A percentile compares a stretch with the other conserved stretches of the same genome.
Conservation (phyloP, 2,888 invertebrate genomes). For the Luffia ferchaultella region DNA sequence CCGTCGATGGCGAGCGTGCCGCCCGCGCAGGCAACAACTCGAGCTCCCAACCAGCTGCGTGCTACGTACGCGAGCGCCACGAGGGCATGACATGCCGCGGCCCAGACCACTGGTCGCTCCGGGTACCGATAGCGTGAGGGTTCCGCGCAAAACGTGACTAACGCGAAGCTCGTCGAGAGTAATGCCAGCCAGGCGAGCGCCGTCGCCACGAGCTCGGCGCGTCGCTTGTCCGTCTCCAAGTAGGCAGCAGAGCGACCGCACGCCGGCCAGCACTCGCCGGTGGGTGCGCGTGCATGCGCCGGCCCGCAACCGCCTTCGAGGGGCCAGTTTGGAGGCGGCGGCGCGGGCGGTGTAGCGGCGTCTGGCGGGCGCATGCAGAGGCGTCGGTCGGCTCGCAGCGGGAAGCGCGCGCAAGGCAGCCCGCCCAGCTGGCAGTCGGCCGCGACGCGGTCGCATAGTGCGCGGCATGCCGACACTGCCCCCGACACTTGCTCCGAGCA, state of each 20-base stretch:
- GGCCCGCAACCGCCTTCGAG: slow-evolving; percentile 65
- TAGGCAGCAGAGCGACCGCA: slow-evolving; percentile 76
- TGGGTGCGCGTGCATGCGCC: slow-evolving; percentile 64
- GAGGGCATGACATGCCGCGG: slow-evolving; percentile 86
- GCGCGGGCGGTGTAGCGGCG: slow-evolving; percentile 48
- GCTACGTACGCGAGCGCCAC: slow-evolving; percentile 79
- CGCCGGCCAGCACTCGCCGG: slow-evolving; percentile 69
- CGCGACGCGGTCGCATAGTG: slow-evolving; percentile 82
- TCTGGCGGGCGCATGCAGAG: slow-evolving; percentile 79
- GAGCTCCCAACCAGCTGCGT: slow-evolving; percentile 68
- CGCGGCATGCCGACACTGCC: slow-evolving; percentile 85
- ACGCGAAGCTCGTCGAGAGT: slow-evolving; percentile 82
- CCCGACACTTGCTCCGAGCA: slow-evolving; percentile 88
- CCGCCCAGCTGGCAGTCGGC: slow-evolving; percentile 79
- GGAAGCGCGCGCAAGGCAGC: slow-evolving; percentile 82
- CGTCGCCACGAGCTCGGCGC: slow-evolving; percentile 77
- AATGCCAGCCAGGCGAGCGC: slow-evolving; percentile 82
- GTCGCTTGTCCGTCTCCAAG: slow-evolving; percentile 71
- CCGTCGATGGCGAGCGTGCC: slow-evolving; percentile 54
- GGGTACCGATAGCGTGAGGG: slow-evolving; percentile 91
- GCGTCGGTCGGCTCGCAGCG: slow-evolving; percentile 72
- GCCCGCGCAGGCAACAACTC: slow-evolving; percentile 37
- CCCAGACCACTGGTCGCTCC: slow-evolving; percentile 89
- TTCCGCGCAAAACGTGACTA: slow-evolving; percentile 89
- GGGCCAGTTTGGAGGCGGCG: slow-evolving; percentile 45